Base-by-base conservation (phyloP, 2,113 vertebrate species). In the Rhizomys pruinosus region DNA sequence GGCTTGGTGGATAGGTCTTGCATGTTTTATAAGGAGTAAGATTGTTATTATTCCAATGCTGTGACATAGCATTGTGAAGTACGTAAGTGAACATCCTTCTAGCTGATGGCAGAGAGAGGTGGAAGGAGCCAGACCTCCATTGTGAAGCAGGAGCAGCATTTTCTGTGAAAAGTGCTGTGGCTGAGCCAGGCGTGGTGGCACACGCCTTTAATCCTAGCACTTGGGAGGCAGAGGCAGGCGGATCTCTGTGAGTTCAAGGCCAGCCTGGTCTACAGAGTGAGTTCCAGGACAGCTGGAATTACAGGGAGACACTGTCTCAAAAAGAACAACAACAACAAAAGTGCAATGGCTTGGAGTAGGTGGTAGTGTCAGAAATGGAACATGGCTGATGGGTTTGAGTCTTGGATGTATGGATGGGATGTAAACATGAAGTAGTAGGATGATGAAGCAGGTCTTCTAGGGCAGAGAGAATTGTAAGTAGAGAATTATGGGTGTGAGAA, bases 131-230 rank as follows among this genome's bases (percentile, higher is more conserved):
- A n/a, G n/a, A 27, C 29, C 25, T 42, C 55, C 44, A 6, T 10
- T 17, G 5, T 5, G 57, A 93, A 55, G 25, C 71, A 57, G 0
- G 2, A 23, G 34, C 55, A 37, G 13, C 23, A 2, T 79, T 66
- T 3, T 32, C 0, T 39, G 11, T n/a, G 0, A 23, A 44, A 71
- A 61, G 6, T 25, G 76, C 20, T 29, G n/a, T 2, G 0, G 17
- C 44, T 17, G n/a, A n/a, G n/a, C n/a, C n/a, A n/a, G n/a, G n/a
- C n/a, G n/a, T n/a, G n/a, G n/a, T n/a, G n/a, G n/a, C n/a, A n/a
- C n/a, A n/a, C n/a, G n/a, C n/a, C n/a, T n/a, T n/a, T n/a, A n/a
- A n/a, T n/a, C n/a, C n/a, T n/a, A n/a, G n/a, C n/a, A n/a, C n/a
- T n/a, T n/a, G n/a, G n/a, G n/a, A n/a, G n/a, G n/a, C n/a, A n/a